Conservation (phyloP, 2,113 vertebrate genomes). For the Callionymus lyra region DNA sequence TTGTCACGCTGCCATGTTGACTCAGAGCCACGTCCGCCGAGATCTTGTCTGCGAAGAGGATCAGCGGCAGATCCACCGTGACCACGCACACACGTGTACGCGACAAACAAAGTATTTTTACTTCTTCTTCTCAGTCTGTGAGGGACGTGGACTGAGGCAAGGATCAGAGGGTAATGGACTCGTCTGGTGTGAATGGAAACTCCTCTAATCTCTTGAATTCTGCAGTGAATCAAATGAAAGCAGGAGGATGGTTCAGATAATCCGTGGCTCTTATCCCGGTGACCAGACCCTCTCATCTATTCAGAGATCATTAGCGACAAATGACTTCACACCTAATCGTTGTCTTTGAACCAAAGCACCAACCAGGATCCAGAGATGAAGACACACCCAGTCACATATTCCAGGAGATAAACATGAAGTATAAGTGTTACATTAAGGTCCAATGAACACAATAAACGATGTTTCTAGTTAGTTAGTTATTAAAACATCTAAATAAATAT, state of each 20-base stretch:
- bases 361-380: neutral
- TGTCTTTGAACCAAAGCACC: slow-evolving; percentile 15
- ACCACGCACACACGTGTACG: slow-evolving; percentile 9
- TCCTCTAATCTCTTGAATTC: slow-evolving; percentile 29
- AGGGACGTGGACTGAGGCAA: neutral
- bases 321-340: slow-evolving; percentile 13
- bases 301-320: slow-evolving; percentile 30
- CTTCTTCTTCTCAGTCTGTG: neutral
- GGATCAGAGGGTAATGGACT: slow-evolving; percentile 29
- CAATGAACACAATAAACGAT: neutral
- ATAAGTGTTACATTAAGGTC: slow-evolving; percentile 37
- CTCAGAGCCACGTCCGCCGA: slow-evolving; percentile 22
- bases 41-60: slow-evolving; percentile 10
- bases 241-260: slow-evolving; percentile 29
- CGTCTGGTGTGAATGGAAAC: slow-evolving; percentile 46
- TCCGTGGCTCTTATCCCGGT: slow-evolving; percentile 25
- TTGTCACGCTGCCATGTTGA: slow-evolving; percentile 25
- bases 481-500: too few relatives aligned
- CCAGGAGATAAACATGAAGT: slow-evolving; percentile 28
- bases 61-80: slow-evolving; percentile 2
- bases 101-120: too few relatives aligned
- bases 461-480: slow-evolving; percentile 3
- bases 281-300: slow-evolving; percentile 37
- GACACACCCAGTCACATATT: neutral
- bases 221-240: slow-evolving; percentile 43